A percentile compares a stretch with the other conserved stretches of the same genome.
These are phyloP conservation scores for Euplagia quadripunctaria DNA, from an alignment of 2,888 invertebrate species.

Conservation along the genomic window DNA sequence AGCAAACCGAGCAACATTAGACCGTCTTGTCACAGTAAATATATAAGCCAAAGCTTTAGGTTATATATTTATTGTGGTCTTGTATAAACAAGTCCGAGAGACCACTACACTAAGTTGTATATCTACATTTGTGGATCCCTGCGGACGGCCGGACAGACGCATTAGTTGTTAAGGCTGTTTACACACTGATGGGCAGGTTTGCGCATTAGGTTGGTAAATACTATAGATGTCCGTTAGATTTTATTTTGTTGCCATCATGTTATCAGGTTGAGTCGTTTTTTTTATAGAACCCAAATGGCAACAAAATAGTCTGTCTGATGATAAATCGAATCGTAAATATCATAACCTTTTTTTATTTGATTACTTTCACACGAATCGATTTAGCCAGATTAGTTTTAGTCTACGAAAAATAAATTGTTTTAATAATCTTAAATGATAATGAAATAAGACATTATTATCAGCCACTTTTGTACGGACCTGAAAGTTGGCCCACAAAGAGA, in stretches of 20 bases:
- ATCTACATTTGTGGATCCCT: background rate
- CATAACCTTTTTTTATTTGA: background rate
- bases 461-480: too few relatives aligned
- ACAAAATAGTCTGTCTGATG: background rate
- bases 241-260: background rate
- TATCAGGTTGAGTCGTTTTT: background rate
- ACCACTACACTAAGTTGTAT: background rate
- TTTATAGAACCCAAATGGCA: background rate
- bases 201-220: background rate
- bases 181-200: background rate
- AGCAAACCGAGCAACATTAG: background rate
- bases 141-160: background rate
- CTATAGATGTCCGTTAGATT: background rate
- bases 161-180: constrained; percentile 3
- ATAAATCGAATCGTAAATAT: background rate
- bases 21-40: background rate
- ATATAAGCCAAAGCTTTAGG: too few relatives aligned
- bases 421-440: too few relatives aligned
- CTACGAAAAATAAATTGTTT: too few relatives aligned
- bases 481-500: too few relatives aligned
- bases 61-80: too few relatives aligned
- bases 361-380: background rate
- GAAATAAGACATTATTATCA: too few relatives aligned
- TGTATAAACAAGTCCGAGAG: background rate
- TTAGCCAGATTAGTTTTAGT: background rate